A percentile compares a stretch with the other conserved stretches of the same genome.
These are phyloP conservation scores for Phalanger gymnotis DNA, from an alignment of 2,797 vertebrate genomes.

Conservation along the genomic window DNA sequence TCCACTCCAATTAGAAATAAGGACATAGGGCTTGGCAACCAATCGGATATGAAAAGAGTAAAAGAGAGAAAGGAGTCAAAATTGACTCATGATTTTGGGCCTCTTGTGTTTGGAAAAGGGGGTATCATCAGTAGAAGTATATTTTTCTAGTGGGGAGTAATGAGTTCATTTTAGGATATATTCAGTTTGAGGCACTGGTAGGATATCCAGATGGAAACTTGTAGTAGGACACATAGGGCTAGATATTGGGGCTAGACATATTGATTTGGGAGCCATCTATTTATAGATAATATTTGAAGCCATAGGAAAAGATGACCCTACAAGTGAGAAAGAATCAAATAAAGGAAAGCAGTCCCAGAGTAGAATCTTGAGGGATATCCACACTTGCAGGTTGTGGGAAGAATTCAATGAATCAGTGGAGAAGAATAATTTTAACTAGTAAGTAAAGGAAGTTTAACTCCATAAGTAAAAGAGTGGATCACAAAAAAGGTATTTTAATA, in stretches of 20 bases:
- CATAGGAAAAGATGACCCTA: background rate
- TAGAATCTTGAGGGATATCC: background rate
- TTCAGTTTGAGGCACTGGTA: background rate
- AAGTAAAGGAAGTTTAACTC: background rate
- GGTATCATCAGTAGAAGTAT: background rate
- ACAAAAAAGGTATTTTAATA: background rate
- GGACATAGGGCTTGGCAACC: background rate
- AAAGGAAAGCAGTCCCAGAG: background rate
- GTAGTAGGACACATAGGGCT: background rate
- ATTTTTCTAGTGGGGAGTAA: background rate
- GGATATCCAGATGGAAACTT: background rate
- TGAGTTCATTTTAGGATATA: background rate
- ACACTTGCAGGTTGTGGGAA: background rate
- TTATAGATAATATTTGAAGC: constrained; percentile 1
- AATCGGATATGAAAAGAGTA: background rate
- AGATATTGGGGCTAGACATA: background rate
- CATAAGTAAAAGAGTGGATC: background rate
- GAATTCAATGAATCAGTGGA: background rate
- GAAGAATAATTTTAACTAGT: background rate
- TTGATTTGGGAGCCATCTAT: background rate
- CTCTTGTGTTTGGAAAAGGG: background rate
- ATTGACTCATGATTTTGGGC: background rate
- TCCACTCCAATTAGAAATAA: background rate
- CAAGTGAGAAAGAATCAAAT: background rate
- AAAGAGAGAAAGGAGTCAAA: background rate